phyloP scores from a whole-genome alignment of 2,113 vertebrate species.

The Tor tambroides region DNA sequence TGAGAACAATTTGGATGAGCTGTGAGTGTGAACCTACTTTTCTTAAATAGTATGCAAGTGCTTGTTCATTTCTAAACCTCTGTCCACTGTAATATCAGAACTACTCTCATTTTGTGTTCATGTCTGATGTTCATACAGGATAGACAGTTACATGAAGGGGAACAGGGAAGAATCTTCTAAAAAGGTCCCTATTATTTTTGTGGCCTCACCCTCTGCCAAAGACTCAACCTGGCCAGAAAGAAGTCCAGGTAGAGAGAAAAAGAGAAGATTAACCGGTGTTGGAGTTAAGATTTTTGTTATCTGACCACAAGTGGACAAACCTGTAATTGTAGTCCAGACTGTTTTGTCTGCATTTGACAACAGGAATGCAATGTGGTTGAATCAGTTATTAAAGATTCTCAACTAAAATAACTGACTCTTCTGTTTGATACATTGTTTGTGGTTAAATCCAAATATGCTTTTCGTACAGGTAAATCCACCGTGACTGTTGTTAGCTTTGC shows the following conservation, averaged over 20 bases:
- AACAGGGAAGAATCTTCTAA: conserved; percentile 78
- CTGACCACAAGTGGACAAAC: not conserved
- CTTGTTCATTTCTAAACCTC: not conserved
- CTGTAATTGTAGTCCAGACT: no score
- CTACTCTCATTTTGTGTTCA: not conserved
- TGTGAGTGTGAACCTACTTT: conserved; percentile 72
- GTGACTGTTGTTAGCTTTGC: conserved; percentile 77
- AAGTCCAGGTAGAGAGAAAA: conserved; percentile 78
- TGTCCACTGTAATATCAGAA: not conserved
- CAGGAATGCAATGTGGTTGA: not conserved
- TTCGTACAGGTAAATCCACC: conserved; percentile 80
- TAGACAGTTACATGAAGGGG: conserved; percentile 66
- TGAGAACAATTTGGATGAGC: conserved; percentile 80
- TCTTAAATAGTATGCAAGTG: not conserved
- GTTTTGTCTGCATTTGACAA: not conserved
- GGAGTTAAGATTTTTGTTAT: not conserved
- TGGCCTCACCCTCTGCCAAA: conserved; percentile 84
- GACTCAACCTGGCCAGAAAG: conserved; percentile 87
- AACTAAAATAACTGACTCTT: not conserved
- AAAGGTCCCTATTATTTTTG: conserved; percentile 79
- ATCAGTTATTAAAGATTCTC: not conserved
- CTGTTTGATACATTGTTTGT: not conserved
- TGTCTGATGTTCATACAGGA: conserved; percentile 47
- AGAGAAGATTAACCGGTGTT: not conserved
- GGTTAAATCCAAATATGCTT: not conserved